Conservation (phyloP, 2,113 vertebrate genomes). For the Garra rufa region DNA sequence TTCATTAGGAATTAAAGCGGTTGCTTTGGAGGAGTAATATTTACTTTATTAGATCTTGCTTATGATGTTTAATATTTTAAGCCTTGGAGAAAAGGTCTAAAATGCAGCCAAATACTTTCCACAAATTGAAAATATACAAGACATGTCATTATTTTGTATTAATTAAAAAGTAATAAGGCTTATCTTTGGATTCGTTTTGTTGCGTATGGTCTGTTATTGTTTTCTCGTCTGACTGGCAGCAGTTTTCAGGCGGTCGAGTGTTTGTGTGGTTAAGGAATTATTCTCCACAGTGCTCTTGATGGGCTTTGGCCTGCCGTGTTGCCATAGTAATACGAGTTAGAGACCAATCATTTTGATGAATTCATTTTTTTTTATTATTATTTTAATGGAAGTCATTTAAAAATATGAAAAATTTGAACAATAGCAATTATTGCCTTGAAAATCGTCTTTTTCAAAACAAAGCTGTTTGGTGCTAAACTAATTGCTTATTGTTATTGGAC, state of each 20-base stretch:
- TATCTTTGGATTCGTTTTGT: not conserved
- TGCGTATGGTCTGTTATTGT: not conserved
- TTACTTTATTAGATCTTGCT: slow-evolving; percentile 53
- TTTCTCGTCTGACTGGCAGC: not conserved
- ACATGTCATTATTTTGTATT: not conserved
- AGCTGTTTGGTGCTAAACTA: not conserved
- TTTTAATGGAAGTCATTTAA: slow-evolving; percentile 13
- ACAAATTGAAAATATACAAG: not conserved
- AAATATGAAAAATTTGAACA: not conserved
- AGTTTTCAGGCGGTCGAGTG: not conserved
- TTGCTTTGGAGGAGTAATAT: slow-evolving; percentile 63
- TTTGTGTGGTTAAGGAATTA: slow-evolving; percentile 17
- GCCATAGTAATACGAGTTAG: slow-evolving; percentile 41
- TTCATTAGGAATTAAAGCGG: slow-evolving; percentile 69
- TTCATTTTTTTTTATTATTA: slow-evolving; percentile 12
- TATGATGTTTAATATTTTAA: slow-evolving; percentile 36
- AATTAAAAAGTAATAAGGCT: not conserved
- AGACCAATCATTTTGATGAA: slow-evolving; percentile 7
- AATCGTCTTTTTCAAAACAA: not conserved
- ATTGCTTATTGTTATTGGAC: slow-evolving; percentile 32
- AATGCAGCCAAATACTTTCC: not conserved
- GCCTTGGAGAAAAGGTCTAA: not conserved
- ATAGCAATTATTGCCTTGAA: not conserved
- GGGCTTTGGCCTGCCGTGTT: slow-evolving; percentile 33
- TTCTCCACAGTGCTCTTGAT: slow-evolving; percentile 4